A percentile compares a stretch with the other conserved stretches of the same genome.
Evolutionary conservation across 2,113 vertebrate genomes (phyloP).

Genomic region (Silurus meridionalis): DNA sequence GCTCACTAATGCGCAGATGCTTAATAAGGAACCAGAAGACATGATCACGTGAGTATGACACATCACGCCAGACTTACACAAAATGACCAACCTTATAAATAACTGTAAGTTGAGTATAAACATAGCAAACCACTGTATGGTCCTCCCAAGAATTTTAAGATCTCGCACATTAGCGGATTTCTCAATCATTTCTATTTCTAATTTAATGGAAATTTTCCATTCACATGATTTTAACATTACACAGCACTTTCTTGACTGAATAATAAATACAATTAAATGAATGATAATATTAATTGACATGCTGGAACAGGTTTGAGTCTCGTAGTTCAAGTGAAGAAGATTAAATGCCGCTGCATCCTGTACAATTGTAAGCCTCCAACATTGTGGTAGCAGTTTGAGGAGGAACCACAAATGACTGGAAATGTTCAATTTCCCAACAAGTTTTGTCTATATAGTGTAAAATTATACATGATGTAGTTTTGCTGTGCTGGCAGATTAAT

Average conservation of each 20-base stretch:
- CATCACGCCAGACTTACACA: neutral
- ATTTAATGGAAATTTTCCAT: neutral
- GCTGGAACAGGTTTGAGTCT: too few species aligned
- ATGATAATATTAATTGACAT: neutral
- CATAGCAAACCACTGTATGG: neutral
- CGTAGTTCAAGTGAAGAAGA: too few species aligned
- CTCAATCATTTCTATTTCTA: neutral
- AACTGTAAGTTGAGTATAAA: neutral
- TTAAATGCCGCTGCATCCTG: too few species aligned
- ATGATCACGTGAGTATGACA: constrained; percentile 92
- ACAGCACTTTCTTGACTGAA: neutral
- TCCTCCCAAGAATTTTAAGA: neutral
- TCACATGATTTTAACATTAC: neutral
- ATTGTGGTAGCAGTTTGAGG: too few species aligned
- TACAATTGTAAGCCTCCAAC: too few species aligned
- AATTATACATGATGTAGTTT: too few species aligned
- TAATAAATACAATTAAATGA: neutral
- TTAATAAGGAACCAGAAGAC: constrained; percentile 98
- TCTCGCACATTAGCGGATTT: neutral
- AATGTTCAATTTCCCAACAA: too few species aligned
- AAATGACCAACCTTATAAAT: neutral
- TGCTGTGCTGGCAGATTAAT: too few species aligned
- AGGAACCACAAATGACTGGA: too few species aligned
- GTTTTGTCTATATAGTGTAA: too few species aligned
- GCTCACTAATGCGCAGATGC: constrained; percentile 94